These are phyloP conservation scores for Eubasilissa splendida DNA, from an alignment of 2,888 invertebrate species.

Conservation along the genomic window DNA sequence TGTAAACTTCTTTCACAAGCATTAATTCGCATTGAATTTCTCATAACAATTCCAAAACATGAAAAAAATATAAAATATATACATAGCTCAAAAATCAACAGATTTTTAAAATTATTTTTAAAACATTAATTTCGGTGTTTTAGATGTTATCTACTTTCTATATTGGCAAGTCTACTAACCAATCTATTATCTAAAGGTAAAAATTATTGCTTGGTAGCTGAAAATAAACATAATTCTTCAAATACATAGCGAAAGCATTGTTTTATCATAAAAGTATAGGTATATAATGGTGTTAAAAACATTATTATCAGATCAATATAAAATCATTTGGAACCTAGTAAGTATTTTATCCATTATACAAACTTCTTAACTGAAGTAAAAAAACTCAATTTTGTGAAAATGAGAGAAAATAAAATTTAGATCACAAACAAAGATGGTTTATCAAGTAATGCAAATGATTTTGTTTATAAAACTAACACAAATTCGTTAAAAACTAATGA, in stretches of 20 bases:
- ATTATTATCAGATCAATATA: constrained; percentile 32
- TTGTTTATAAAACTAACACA: constrained; percentile 11
- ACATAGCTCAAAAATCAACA: too few species aligned
- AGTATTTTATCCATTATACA: constrained; percentile 22
- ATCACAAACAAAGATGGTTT: not conserved
- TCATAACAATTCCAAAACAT: too few species aligned
- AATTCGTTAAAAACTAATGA: constrained; percentile 32
- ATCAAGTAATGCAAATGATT: not conserved
- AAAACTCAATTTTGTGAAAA: constrained; percentile 8
- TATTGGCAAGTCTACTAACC: not conserved
- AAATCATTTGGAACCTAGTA: constrained; percentile 19
- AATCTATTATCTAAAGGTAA: constrained; percentile 19
- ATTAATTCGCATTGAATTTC: too few species aligned
- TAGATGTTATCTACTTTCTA: too few species aligned
- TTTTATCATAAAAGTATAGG: constrained; percentile 12
- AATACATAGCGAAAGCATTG: constrained; percentile 17
- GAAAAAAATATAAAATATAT: too few species aligned
- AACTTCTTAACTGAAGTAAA: not conserved
- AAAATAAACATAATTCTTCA: constrained; percentile 12
- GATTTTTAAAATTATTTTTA: too few species aligned
- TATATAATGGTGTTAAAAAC: constrained; percentile 13
- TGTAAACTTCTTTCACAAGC: not conserved
- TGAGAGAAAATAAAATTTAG: not conserved
- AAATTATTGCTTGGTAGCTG: constrained; percentile 32
- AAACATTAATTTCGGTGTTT: too few species aligned